phyloP scores from a whole-genome alignment of 2,888 invertebrate genomes.

The Azorinus chamasolen region DNA sequence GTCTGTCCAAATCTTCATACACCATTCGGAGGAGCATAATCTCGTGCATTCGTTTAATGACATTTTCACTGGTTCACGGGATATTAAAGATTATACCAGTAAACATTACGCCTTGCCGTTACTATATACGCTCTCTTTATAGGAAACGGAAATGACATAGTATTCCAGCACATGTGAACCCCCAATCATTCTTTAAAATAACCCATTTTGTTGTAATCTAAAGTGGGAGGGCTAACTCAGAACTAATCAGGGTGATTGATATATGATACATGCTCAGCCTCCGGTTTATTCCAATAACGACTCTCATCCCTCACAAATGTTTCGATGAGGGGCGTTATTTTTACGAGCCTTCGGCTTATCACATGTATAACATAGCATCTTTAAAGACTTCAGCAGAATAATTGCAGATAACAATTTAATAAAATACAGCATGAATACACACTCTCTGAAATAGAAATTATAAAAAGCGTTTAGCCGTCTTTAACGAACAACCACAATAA shows the following conservation, averaged over 20 bases:
- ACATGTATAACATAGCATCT: slow-evolving; percentile 39
- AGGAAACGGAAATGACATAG: too few relatives aligned
- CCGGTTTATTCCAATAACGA: slow-evolving; percentile 48
- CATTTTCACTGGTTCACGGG: too few relatives aligned
- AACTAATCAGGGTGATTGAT: neutral
- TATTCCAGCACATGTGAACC: too few relatives aligned
- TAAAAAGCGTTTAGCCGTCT: slow-evolving; percentile 28
- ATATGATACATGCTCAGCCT: slow-evolving; percentile 40
- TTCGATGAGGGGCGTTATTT: slow-evolving; percentile 54
- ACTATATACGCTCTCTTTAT: too few relatives aligned
- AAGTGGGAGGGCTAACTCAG: too few relatives aligned
- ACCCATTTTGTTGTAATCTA: too few relatives aligned
- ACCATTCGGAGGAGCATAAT: too few relatives aligned
- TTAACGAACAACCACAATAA: slow-evolving; percentile 18
- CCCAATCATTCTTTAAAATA: too few relatives aligned
- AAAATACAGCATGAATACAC: slow-evolving; percentile 23
- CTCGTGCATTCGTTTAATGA: too few relatives aligned
- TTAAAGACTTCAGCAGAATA: slow-evolving; percentile 21
- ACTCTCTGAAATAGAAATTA: slow-evolving; percentile 35
- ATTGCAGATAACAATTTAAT: neutral
- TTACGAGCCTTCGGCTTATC: slow-evolving; percentile 31
- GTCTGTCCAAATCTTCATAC: too few relatives aligned
- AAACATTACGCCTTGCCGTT: too few relatives aligned
- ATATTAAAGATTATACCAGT: too few relatives aligned
- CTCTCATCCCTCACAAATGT: slow-evolving; percentile 49